These are phyloP conservation scores for Morinoia aosen DNA, from an alignment of 2,888 invertebrate species.

Conservation along the genomic window DNA sequence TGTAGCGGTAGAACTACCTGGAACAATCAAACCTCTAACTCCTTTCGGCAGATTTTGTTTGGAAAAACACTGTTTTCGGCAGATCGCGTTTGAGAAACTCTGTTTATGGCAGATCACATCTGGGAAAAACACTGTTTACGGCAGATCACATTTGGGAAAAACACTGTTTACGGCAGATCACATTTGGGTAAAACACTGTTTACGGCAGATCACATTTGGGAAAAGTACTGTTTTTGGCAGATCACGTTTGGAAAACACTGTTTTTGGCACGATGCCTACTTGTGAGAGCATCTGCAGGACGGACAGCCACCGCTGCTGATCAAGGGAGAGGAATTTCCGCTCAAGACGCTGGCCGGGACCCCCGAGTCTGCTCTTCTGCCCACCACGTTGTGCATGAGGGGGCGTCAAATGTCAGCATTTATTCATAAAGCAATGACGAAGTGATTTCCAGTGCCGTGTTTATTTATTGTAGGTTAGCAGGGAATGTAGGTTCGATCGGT, in stretches of 20 bases:
- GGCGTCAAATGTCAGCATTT: background rate
- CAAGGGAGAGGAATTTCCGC: background rate
- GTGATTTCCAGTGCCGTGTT: background rate
- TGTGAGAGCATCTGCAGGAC: background rate
- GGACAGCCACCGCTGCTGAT: background rate
- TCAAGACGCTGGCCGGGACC: background rate
- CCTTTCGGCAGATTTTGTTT: too few relatives aligned
- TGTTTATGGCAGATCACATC: too few relatives aligned
- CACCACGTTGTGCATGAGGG: background rate
- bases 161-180: too few relatives aligned
- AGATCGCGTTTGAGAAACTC: too few relatives aligned
- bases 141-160: too few relatives aligned
- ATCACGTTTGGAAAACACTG: background rate
- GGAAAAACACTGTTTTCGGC: too few relatives aligned
- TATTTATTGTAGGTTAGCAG: background rate
- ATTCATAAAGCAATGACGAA: background rate
- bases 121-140: too few relatives aligned
- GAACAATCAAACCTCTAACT: too few relatives aligned
- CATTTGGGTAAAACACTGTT: too few relatives aligned
- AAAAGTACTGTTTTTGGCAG: too few relatives aligned
- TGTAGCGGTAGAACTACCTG: too few relatives aligned
- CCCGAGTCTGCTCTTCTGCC: background rate
- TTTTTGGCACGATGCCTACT: background rate
- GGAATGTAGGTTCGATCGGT: background rate
- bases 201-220: too few relatives aligned